phyloP scores from a whole-genome alignment of 2,888 invertebrate genomes.

The Gymnosoma rotundatum region DNA sequence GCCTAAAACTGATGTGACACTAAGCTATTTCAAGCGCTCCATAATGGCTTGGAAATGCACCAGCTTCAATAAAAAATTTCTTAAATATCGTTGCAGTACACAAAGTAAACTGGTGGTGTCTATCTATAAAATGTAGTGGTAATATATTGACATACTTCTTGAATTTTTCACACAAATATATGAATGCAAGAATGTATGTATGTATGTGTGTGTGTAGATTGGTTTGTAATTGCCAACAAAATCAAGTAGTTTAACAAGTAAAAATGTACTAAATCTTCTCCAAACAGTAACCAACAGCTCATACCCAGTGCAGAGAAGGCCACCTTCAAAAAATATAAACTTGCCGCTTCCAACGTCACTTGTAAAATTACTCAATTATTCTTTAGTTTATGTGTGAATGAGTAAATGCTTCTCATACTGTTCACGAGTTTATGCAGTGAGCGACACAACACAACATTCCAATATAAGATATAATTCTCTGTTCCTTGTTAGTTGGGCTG shows the following conservation, averaged over 20 bases:
- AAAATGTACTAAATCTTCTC: conserved; percentile 49
- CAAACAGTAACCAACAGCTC: conserved; percentile 12
- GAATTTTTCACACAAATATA: neutral
- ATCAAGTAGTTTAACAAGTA: conserved; percentile 57
- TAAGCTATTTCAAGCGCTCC: too few relatives aligned
- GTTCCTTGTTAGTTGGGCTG: conserved; percentile 66
- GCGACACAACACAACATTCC: neutral
- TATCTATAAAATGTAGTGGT: neutral
- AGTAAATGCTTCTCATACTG: too few relatives aligned
- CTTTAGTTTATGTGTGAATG: conserved; percentile 45
- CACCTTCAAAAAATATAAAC: conserved; percentile 4
- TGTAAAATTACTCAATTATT: conserved; percentile 67
- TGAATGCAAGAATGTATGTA: too few relatives aligned
- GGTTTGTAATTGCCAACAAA: conserved; percentile 68
- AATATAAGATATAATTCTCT: conserved; percentile 8
- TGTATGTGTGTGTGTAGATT: conserved; percentile 34
- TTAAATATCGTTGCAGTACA: too few relatives aligned
- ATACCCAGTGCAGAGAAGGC: neutral
- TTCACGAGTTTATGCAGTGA: neutral
- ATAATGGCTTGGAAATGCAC: too few relatives aligned
- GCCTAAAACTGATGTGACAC: too few relatives aligned
- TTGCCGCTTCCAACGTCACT: conserved; percentile 40
- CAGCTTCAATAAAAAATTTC: too few relatives aligned
- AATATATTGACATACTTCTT: neutral
- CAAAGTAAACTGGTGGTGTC: neutral